Conservation (phyloP, 92 coral and sea anemone genomes). For the Metridium senile region DNA sequence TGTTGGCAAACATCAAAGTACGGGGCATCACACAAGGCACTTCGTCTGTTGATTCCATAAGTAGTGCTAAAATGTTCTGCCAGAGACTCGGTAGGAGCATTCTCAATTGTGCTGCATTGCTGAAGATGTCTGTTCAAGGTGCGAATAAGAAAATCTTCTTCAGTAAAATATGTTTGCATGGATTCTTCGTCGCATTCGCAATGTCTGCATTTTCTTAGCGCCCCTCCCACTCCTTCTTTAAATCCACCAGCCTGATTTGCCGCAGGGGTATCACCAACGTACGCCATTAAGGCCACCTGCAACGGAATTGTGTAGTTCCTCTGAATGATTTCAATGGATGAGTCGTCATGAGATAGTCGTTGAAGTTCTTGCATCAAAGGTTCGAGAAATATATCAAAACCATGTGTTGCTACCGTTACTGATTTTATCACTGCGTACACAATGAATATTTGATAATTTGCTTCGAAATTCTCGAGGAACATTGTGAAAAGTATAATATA, state of each 20-base stretch:
- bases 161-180: constrained; percentile 34
- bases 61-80: constrained; percentile 15
- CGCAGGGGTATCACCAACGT: constrained; percentile 53
- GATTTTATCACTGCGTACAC: constrained; percentile 23
- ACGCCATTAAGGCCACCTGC: constrained; percentile 33
- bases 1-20: constrained; percentile 29
- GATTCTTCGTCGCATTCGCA: constrained; percentile 21
- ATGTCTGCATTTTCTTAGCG: constrained; percentile 42
- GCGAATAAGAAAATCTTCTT: constrained; percentile 12
- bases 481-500: constrained; percentile 30
- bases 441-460: constrained; percentile 18
- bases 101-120: constrained; percentile 12
- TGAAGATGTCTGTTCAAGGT: constrained; percentile 3
- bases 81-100: background rate
- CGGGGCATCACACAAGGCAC: constrained; percentile 6
- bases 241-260: constrained; percentile 34
- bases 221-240: constrained; percentile 48
- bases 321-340: constrained; percentile 3
- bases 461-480: constrained; percentile 31
- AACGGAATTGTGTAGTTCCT: background rate
- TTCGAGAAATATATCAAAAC: constrained; percentile 34
- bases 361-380: constrained; percentile 26
- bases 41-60: constrained; percentile 22
- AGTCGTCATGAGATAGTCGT: background rate
- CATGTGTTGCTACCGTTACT: constrained; percentile 18